Conservation (phyloP, 2,113 vertebrate species). For the Labeo catla region DNA sequence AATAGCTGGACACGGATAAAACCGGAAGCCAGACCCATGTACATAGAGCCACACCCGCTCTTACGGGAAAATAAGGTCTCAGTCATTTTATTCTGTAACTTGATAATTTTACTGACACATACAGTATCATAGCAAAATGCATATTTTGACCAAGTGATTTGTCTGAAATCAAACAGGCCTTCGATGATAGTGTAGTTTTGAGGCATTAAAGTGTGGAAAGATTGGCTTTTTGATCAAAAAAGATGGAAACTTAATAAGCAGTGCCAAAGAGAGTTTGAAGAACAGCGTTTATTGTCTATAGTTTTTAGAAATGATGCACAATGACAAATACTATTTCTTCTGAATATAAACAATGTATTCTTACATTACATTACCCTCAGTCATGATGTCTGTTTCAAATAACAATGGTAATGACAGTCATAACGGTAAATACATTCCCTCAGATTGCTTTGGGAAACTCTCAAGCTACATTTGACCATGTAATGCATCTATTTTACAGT, state of each 20-base stretch:
- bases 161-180: not conserved
- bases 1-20: too few species aligned
- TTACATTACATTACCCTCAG: constrained; percentile 38
- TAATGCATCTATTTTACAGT: constrained; percentile 46
- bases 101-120: not conserved
- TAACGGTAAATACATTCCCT: constrained; percentile 48
- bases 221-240: not conserved
- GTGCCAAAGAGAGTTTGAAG: constrained; percentile 42
- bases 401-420: constrained; percentile 50
- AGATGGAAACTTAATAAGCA: not conserved
- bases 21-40: too few species aligned
- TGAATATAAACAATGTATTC: constrained; percentile 47
- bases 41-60: too few species aligned
- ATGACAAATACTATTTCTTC: constrained; percentile 57
- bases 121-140: not conserved
- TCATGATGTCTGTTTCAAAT: constrained; percentile 48
- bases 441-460: constrained; percentile 51
- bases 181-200: not conserved
- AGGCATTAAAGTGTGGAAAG: not conserved
- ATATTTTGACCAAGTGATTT: not conserved
- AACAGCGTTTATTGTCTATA: constrained; percentile 56
- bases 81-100: not conserved
- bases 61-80: too few species aligned
- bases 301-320: constrained; percentile 56
- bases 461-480: constrained; percentile 57